Percentiles rank a stretch among this genome's conserved stretches.
Conservation (phyloP, 2,888 invertebrate species). For the Alentia gelatinosa region DNA sequence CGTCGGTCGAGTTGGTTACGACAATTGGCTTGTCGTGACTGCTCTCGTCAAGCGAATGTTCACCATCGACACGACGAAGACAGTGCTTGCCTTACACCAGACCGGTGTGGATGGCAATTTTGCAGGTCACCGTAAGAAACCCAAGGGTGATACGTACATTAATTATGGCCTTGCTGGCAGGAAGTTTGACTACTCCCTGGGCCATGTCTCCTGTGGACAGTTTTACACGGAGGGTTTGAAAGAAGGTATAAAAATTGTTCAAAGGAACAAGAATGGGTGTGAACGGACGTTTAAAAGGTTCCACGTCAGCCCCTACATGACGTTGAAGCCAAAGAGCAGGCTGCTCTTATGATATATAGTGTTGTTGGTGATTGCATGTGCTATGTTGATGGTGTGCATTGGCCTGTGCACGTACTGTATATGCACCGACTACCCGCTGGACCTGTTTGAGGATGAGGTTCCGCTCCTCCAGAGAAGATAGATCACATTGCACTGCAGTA, state of each 20-base stretch:
- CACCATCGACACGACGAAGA: conserved; percentile 50
- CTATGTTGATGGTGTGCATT: not conserved
- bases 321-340: not conserved
- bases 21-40: conserved; percentile 59
- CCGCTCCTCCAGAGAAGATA: not conserved
- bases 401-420: not conserved
- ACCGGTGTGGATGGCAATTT: conserved; percentile 54
- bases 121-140: conserved; percentile 55
- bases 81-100: conserved; percentile 56
- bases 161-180: conserved; percentile 41
- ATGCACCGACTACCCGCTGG: not conserved
- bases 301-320: conserved; percentile 39
- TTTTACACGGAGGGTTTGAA: conserved; percentile 17
- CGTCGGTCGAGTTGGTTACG: conserved; percentile 58
- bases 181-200: conserved; percentile 50
- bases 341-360: conserved; percentile 24
- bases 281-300: conserved; percentile 26
- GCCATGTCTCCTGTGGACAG: conserved; percentile 55
- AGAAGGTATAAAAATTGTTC: not conserved
- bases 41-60: conserved; percentile 36
- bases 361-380: not conserved
- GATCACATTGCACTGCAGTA: not conserved
- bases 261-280: conserved; percentile 48
- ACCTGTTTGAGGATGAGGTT: not conserved
- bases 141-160: conserved; percentile 49